Conservation (phyloP, 2,113 vertebrate genomes). For the Rhea americana region DNA sequence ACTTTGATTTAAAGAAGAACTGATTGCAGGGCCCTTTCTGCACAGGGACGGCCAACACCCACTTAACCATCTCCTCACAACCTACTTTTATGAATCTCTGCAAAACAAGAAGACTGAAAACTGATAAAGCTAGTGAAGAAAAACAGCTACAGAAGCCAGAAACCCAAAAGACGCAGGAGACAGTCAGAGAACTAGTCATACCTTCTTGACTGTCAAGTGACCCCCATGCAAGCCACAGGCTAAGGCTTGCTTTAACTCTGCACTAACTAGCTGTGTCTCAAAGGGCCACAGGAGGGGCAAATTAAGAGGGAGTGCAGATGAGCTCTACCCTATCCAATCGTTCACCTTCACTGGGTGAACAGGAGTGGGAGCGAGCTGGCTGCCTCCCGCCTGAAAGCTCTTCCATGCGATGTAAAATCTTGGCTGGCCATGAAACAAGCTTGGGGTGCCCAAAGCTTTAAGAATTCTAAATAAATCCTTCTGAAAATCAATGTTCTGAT, state of each 20-base stretch:
- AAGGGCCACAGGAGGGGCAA: not conserved
- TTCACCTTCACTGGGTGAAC: not conserved
- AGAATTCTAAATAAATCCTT: not conserved
- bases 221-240: not conserved
- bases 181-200: not conserved
- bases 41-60: accelerated
- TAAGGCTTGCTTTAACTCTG: not conserved
- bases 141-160: not conserved
- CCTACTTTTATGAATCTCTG: not conserved
- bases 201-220: not conserved
- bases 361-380: too few relatives aligned
- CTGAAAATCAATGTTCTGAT: not conserved
- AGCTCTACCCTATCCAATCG: not conserved
- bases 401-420: too few relatives aligned
- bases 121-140: not conserved
- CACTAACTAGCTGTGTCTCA: not conserved
- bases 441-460: not conserved
- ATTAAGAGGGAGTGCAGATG: not conserved
- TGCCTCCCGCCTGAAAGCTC: too few relatives aligned
- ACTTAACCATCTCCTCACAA: not conserved
- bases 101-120: not conserved
- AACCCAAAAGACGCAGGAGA: not conserved
- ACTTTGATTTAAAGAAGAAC: not conserved
- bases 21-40: not conserved
- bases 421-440: too few relatives aligned